phyloP scores from a whole-genome alignment of 2,113 vertebrate genomes.

The Myotis brandtii region DNA sequence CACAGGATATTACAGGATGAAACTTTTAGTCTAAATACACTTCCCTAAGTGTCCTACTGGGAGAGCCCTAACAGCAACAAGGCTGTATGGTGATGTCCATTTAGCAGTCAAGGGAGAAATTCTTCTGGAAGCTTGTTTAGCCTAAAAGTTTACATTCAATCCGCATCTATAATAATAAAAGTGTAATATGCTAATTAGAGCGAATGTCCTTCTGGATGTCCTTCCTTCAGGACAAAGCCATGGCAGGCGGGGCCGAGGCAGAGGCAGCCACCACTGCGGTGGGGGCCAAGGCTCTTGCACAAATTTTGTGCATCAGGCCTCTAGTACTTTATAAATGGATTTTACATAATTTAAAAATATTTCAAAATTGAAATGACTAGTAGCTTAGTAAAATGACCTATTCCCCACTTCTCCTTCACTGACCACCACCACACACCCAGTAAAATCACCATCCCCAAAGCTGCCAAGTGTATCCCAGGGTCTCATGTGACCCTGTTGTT shows the following conservation, averaged over 20 bases:
- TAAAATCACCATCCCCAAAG: not conserved
- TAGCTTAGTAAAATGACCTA: not conserved
- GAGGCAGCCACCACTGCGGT: rapidly evolving
- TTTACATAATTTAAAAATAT: not conserved
- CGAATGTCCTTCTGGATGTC: no score
- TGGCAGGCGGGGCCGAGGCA: no score
- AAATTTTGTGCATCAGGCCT: no score
- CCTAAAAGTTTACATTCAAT: not conserved
- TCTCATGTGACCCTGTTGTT: not conserved
- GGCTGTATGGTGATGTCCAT: not conserved
- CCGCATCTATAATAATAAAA: no score
- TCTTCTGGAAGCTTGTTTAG: not conserved
- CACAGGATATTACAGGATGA: not conserved
- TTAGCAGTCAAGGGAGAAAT: not conserved
- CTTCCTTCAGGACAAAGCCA: no score
- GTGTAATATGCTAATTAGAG: no score
- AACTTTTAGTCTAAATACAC: not conserved
- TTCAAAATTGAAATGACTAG: not conserved
- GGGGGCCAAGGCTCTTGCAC: no score
- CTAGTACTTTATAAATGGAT: not conserved
- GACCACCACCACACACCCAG: not conserved
- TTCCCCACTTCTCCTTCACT: not conserved
- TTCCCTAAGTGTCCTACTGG: not conserved
- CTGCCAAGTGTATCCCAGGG: rapidly evolving
- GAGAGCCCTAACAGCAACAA: not conserved